Evolutionary conservation across 2,113 vertebrate genomes (phyloP), one percentile per base, ranked within the genome.

Genomic region (Cyanocitta stelleri): DNA sequence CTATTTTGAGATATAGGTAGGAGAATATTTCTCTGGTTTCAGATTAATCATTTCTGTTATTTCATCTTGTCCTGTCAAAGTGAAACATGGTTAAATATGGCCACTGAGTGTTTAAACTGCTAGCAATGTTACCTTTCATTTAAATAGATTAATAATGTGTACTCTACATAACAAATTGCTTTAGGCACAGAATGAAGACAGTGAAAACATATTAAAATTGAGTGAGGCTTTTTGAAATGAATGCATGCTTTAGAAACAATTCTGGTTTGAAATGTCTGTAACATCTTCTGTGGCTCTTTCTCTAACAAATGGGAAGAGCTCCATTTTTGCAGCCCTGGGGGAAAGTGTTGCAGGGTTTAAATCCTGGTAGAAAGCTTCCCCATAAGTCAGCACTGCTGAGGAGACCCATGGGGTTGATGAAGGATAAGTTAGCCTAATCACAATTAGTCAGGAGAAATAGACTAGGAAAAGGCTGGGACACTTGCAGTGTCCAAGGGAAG

Each of bases 141-240:
- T 96, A 92, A 92, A 82, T 69, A 93, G 93, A 96, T 96, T 94
- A 95, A 94, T 96, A 96, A 82, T 66, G 66, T 90, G 90, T 93
- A 87, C 56, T 96, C 88, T 95, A 73, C 92, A 85, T 89, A 93
- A 93, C 90, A 97, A 96, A 97, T 95, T 92, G 96, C 90, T 95
- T 82, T 93, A 74, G 44, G 96, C 95, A 79, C 18, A 76, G 86
- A 90, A 89, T 54, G 37, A 96, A 84, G 61, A 89, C 86, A 85
- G 51, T 90, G 92, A 92, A 95, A 96, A 89, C 80, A 85, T 87
- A 91, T 87, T 96, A 90, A 87, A 96, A 96, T 92, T 1, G 6
- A 85, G 90, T 95, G 93, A 94, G 54, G 66, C 44, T 93, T 87
- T 96, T 41, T 95, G 94, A 95, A 95, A 94, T 61, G 37, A 95